Evolutionary conservation across 2,888 invertebrate genomes (phyloP).

Genomic region (Gonocerus acuteangulatus): DNA sequence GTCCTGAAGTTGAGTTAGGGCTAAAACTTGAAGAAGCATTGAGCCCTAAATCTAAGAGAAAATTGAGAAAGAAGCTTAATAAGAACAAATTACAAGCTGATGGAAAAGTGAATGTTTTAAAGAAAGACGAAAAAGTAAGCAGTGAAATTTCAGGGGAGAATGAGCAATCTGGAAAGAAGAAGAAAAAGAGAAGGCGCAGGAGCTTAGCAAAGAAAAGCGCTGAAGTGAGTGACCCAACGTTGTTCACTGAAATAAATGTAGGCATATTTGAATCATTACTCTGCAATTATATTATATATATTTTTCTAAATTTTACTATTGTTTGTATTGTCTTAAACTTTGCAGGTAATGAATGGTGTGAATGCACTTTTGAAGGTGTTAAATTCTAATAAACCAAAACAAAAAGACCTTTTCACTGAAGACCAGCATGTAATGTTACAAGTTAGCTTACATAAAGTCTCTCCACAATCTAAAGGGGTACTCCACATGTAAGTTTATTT

Average conservation of each 20-base stretch:
- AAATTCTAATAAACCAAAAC: background rate
- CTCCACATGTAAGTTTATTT: slow-evolving; percentile 7
- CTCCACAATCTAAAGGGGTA: background rate
- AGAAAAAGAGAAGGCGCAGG: background rate
- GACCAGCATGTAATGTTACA: background rate
- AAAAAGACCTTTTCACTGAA: background rate
- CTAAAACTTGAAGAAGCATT: slow-evolving; percentile 24
- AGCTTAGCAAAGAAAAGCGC: background rate
- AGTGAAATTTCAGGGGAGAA: no score
- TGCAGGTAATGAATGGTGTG: background rate
- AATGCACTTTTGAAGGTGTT: background rate
- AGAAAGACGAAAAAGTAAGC: background rate
- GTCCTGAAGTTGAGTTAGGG: slow-evolving; percentile 30
- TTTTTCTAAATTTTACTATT: background rate
- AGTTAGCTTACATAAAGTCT: background rate
- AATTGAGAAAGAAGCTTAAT: background rate
- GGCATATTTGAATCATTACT: background rate
- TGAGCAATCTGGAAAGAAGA: background rate
- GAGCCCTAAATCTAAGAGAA: slow-evolving; percentile 6
- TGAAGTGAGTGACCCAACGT: background rate
- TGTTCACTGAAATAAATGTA: background rate
- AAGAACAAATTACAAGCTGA: background rate
- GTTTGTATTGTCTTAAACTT: no score
- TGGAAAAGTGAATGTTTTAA: background rate
- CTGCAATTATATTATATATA: background rate